Evolutionary conservation across 2,797 vertebrate species (phyloP).

Genomic region (Limosa lapponica): DNA sequence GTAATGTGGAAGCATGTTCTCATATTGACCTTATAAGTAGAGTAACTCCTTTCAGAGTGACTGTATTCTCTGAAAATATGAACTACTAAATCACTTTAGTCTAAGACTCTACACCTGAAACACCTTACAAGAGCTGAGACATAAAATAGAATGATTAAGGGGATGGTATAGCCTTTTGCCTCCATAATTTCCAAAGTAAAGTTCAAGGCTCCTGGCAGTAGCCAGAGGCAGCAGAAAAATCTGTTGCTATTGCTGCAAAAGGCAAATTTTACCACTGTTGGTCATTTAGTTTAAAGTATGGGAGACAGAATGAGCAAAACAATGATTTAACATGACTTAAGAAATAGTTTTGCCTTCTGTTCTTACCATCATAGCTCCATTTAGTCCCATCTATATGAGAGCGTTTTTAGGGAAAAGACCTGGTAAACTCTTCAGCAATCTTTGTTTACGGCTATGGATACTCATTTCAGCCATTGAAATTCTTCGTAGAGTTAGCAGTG

Average conservation of each 20-base stretch:
- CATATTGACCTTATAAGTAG: not conserved
- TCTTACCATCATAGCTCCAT: not conserved
- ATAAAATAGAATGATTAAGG: not conserved
- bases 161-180: not conserved
- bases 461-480: not conserved
- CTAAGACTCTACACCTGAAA: not conserved
- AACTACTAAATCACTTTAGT: not conserved
- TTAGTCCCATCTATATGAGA: not conserved
- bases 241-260: not conserved
- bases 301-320: not conserved
- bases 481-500: not conserved
- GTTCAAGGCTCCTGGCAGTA: not conserved
- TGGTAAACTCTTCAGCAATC: not conserved
- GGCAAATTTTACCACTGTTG: not conserved
- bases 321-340: not conserved
- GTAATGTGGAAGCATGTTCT: not conserved
- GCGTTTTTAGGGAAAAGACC: not conserved
- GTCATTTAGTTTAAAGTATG: not conserved
- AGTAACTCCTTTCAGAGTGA: not conserved
- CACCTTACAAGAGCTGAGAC: not conserved
- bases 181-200: not conserved
- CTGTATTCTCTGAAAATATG: not conserved
- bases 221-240: not conserved
- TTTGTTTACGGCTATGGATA: not conserved
- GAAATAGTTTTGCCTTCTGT: not conserved